Conservation (phyloP, 2,888 invertebrate genomes). For the Caenorhabditis panamensis region DNA sequence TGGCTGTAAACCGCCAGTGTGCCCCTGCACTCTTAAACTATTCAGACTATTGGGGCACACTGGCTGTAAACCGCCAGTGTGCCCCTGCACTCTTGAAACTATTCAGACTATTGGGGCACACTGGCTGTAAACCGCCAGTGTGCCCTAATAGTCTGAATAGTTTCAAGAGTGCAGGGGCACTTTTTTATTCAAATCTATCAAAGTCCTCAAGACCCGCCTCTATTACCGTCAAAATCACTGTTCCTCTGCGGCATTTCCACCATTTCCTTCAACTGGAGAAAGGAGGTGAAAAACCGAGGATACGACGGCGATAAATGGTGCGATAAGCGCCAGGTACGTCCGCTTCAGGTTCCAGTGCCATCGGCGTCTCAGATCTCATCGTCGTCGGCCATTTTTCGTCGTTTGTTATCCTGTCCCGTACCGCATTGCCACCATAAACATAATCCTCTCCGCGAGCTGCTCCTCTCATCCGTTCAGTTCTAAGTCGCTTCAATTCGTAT, state of each 20-base stretch:
- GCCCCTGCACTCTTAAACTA: too few species aligned
- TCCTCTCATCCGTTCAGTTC: conserved; percentile 8
- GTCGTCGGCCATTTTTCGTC: not conserved
- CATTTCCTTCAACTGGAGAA: not conserved
- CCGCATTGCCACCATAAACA: not conserved
- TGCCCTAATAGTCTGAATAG: too few species aligned
- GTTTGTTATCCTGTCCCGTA: not conserved
- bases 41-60: too few species aligned
- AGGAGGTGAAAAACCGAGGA: conserved; percentile 17
- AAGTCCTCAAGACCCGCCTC: too few species aligned
- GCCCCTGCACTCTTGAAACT: too few species aligned
- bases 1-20: too few species aligned
- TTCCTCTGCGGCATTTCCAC: conserved; percentile 6
- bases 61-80: too few species aligned
- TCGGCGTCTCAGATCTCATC: conserved; percentile 5
- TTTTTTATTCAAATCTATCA: too few species aligned
- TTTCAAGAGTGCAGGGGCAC: too few species aligned
- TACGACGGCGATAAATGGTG: conserved; percentile 31
- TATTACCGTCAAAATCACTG: not conserved
- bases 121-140: too few species aligned
- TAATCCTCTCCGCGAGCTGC: conserved; percentile 11
- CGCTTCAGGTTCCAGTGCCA: conserved; percentile 24
- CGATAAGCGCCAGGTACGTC: conserved; percentile 15
- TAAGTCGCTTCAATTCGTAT: not conserved
- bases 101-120: too few species aligned